A percentile compares a stretch with the other conserved stretches of the same genome.
Evolutionary conservation across 1,140 invertebrate genomes (phyloP).

Genomic region (Agraylea sexmaculata): DNA sequence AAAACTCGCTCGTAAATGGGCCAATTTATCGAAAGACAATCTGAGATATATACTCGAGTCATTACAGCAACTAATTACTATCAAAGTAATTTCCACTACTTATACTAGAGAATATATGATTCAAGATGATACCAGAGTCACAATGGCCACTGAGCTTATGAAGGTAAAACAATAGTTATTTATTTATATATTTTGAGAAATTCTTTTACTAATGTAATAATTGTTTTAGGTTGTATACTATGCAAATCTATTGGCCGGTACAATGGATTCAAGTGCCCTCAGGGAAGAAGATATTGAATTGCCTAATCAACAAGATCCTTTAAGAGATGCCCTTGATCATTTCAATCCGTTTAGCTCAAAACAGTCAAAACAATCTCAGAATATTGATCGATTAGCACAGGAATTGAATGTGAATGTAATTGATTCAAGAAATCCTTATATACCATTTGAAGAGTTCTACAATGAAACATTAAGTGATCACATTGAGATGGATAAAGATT

Average conservation of each 20-base stretch:
- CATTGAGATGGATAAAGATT: conserved; percentile 88
- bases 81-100: conserved; percentile 62
- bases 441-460: conserved; percentile 83
- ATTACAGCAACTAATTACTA: conserved; percentile 79
- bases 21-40: conserved; percentile 54
- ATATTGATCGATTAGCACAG: conserved; percentile 44
- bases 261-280: conserved; percentile 53
- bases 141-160: conserved; percentile 70
- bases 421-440: conserved; percentile 69
- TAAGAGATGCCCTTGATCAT: conserved; percentile 33
- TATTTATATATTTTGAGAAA: conserved; percentile 7
- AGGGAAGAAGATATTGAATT: conserved; percentile 44
- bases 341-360: conserved; percentile 32
- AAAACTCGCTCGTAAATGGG: conserved; percentile 67
- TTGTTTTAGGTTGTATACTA: conserved; percentile 71
- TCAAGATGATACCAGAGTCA: conserved; percentile 73
- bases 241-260: conserved; percentile 76
- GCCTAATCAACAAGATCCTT: conserved; percentile 29
- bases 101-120: conserved; percentile 64
- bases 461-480: conserved; percentile 86
- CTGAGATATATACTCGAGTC: conserved; percentile 63
- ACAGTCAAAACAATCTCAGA: conserved; percentile 34
- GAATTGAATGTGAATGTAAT: conserved; percentile 61
- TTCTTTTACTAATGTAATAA: conserved; percentile 3
- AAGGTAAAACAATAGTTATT: conserved; percentile 40